Percentiles rank a stretch among this genome's conserved stretches.
Conservation (phyloP, 2,888 invertebrate species). For the Unio delphinus region DNA sequence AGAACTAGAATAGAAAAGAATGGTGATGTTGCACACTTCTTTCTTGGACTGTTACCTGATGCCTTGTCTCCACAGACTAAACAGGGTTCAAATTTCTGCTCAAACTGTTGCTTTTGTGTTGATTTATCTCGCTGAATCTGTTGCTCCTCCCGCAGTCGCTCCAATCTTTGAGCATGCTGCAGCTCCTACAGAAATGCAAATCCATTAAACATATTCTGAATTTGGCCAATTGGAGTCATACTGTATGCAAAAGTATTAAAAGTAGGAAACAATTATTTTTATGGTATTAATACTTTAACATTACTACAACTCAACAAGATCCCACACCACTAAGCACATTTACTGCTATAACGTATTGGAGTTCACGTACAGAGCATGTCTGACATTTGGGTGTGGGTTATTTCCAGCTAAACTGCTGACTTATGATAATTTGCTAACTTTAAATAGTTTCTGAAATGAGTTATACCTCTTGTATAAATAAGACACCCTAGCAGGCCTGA, state of each 20-base stretch:
- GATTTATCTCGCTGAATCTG: conserved; percentile 50
- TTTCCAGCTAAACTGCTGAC: too few species aligned
- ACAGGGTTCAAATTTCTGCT: conserved; percentile 81
- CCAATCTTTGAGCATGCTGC: conserved; percentile 60
- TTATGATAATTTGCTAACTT: too few species aligned
- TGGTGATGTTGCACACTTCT: neutral
- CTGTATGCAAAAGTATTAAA: neutral
- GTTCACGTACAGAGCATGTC: too few species aligned
- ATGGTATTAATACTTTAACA: neutral
- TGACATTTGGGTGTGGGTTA: too few species aligned
- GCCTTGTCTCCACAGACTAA: conserved; percentile 97
- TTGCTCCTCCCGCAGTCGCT: conserved; percentile 58
- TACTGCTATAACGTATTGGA: too few species aligned
- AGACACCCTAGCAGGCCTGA: too few species aligned
- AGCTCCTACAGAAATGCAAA: conserved; percentile 41
- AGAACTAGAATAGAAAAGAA: neutral
- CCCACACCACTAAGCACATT: too few species aligned
- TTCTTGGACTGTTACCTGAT: conserved; percentile 76
- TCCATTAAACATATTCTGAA: neutral
- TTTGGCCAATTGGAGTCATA: neutral
- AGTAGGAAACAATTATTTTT: neutral
- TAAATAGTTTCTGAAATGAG: too few species aligned
- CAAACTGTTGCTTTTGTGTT: conserved; percentile 59
- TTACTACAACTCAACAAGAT: too few species aligned
- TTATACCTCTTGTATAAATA: too few species aligned